Evolutionary conservation across 1,140 invertebrate genomes (phyloP), one percentile per base, ranked within the genome.

Genomic region (Brachionus sp.): DNA sequence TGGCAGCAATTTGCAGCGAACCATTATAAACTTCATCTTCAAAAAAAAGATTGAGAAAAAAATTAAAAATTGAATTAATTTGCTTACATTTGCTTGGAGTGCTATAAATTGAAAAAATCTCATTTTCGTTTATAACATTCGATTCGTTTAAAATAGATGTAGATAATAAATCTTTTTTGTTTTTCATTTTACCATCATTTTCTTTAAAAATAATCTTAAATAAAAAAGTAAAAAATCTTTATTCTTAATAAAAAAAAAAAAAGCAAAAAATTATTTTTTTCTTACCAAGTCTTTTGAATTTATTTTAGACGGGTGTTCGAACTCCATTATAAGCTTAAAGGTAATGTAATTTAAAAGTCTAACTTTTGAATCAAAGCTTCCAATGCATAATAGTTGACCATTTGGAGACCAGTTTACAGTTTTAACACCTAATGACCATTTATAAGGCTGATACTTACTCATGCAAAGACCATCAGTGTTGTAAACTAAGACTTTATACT

Each of bases 291-390:
- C 85, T n/a, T 57, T 85, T 12, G 84, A 85, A 7, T 84, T 83
- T 12, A 87, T 53, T 16, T 66, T 84, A 0, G 82, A n/a, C 23
- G 85, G 85, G 83, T 88, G 87, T n/a, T 57, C 64, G 70, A 86
- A 85, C 33, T 85, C 86, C 29, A 85, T 84, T 16, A 89, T 85
- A 12, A 87, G 86, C 44, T 88, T 87, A 89, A 89, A 90, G 35
- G 89, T 90, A 5, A 89, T 86, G 84, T 89, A 86, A 85, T 89
- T 90, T 64, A 90, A 57, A 5, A 77, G 19, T 77, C 84, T 77
- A 84, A 90, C 88, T 86, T 89, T 90, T 84, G 90, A 86, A 86
- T 90, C 90, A 85, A 86, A 90, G 77, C 88, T 89, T 2, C 89
- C 89, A 9, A 90, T 85, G 62, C 88, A 89, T 25, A 90, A 84